These are phyloP conservation scores for Myotis brandtii DNA, from an alignment of 2,113 vertebrate genomes.

Conservation along the genomic window DNA sequence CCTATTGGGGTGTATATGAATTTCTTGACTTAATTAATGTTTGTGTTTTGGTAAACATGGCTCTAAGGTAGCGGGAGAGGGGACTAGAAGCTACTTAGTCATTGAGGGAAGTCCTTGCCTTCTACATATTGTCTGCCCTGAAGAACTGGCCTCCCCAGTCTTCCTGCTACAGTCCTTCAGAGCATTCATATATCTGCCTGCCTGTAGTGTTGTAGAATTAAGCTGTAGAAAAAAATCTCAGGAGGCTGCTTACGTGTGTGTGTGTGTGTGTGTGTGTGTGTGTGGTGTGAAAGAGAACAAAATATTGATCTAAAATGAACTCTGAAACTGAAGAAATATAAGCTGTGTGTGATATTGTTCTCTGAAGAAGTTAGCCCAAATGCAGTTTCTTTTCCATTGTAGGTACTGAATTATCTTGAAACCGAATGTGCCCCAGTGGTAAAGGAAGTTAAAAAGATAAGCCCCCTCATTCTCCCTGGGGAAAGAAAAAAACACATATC, in stretches of 20 bases:
- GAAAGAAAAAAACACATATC: neutral
- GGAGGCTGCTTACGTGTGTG: neutral
- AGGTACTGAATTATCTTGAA: constrained; percentile 26
- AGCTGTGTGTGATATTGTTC: neutral
- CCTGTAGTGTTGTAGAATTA: neutral
- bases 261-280: neutral
- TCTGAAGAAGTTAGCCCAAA: neutral
- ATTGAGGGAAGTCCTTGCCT: neutral
- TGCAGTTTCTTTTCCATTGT: neutral
- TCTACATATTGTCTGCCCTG: neutral
- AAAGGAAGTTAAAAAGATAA: constrained; percentile 26
- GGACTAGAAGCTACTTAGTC: neutral
- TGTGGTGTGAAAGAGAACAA: neutral
- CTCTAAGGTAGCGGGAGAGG: neutral
- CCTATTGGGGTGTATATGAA: neutral
- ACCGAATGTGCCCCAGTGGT: neutral
- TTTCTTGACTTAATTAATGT: constrained; percentile 11
- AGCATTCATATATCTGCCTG: neutral
- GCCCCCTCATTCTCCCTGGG: neutral
- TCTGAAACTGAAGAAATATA: neutral
- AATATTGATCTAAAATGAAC: neutral
- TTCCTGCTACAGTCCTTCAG: neutral
- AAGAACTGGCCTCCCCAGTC: neutral
- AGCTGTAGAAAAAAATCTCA: neutral
- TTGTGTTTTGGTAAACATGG: neutral